Evolutionary conservation across 1,140 invertebrate species (phyloP).

Genomic region (Achroia grisella): DNA sequence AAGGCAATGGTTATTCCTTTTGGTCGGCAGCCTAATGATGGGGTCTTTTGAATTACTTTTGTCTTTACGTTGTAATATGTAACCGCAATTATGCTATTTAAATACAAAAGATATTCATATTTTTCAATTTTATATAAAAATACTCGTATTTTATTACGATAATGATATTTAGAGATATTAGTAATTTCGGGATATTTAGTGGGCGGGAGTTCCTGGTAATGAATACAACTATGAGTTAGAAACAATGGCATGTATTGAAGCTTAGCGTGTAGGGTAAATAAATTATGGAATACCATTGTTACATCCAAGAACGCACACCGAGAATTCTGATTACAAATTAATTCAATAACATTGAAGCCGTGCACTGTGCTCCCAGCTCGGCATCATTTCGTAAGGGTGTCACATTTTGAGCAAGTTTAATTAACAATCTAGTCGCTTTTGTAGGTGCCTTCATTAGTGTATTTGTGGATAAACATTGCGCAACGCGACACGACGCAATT

Average conservation of each 20-base stretch:
- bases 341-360: conserved; percentile 66
- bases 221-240: neutral
- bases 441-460: conserved; percentile 72
- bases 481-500: conserved; percentile 41
- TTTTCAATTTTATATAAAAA: no score
- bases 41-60: conserved; percentile 62
- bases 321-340: conserved; percentile 68
- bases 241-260: neutral
- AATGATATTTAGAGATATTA: no score
- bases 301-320: conserved; percentile 50
- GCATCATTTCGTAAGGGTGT: conserved; percentile 69
- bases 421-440: conserved; percentile 72
- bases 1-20: conserved; percentile 71
- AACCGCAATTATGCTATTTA: conserved; percentile 48
- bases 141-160: no score
- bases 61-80: conserved; percentile 47
- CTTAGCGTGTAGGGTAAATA: conserved; percentile 20
- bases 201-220: no score
- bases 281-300: conserved; percentile 53
- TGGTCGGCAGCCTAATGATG: conserved; percentile 61
- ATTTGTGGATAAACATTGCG: conserved; percentile 70
- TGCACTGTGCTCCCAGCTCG: conserved; percentile 57
- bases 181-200: no score
- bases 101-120: conserved; percentile 10
- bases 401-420: conserved; percentile 72